Evolutionary conservation across 2,797 vertebrate species (phyloP), one percentile per base, ranked within the genome.

Genomic region (Otolemur crassicaudatus): DNA sequence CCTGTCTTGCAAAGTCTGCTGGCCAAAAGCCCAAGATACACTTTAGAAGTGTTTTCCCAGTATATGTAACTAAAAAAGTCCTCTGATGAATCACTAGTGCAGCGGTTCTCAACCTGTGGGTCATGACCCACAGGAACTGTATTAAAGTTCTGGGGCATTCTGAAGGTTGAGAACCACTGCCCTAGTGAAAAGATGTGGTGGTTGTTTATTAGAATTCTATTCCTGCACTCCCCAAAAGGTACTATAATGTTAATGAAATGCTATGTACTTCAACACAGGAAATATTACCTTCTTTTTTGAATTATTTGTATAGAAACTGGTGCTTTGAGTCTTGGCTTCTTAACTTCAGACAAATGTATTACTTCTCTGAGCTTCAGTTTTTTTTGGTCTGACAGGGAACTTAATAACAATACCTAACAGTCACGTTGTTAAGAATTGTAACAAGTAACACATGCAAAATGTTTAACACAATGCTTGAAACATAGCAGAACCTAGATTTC

Each of bases 1-100:
- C 7, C 40, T 67, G 79, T 58, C 56, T 70, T 40, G 11, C 8
- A 87, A 92, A 95, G 29, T 29, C 46, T 81, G 67, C 29, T 79
- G 80, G 70, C 83, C 90, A 75, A 94, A 94, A 76, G 40, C 27
- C 58, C 56, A 87, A 91, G 96, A 93, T 72, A 73, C 31, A 96
- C 11, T 70, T 58, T 79, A 77, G 61, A 93, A 93, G 37, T 49
- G 67, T 88, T 86, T 67, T 85, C 29, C 37, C 27, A 65, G 23
- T 80, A 79, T 10, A 40, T 16, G 0, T 76, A 96, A 96, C 80
- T 88, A 67, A 91, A 88, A 80, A 93, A 90, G 87, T 20, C 46
- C 61, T 90, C 67, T 65, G 20, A 79, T 23, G 25, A 90, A 93
- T 88, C 81, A 49, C 40, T 76, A 67, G 80, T 58, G 72, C 14